phyloP scores from a whole-genome alignment of 1,140 invertebrate genomes.

The Macrosteles quadrilineatus region DNA sequence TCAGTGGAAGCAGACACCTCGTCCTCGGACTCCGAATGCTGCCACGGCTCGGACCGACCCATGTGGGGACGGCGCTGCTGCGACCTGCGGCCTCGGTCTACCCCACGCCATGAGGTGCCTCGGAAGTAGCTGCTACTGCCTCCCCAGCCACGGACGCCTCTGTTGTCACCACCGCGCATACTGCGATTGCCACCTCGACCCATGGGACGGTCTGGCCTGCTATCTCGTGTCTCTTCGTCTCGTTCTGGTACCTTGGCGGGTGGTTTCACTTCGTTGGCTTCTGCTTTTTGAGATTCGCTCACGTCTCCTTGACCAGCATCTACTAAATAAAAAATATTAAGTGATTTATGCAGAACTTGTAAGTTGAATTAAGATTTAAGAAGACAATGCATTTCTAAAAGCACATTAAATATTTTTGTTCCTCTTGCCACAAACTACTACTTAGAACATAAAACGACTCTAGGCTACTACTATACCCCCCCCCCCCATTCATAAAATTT shows the following conservation, averaged over 20 bases:
- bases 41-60: slow-evolving; percentile 47
- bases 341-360: no score
- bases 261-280: neutral
- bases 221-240: slow-evolving; percentile 4
- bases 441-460: no score
- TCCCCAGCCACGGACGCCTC: neutral
- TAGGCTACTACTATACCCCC: no score
- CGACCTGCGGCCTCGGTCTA: slow-evolving; percentile 37
- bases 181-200: slow-evolving; percentile 23
- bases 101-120: slow-evolving; percentile 16
- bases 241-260: neutral
- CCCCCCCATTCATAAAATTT: no score
- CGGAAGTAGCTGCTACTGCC: neutral
- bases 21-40: slow-evolving; percentile 62
- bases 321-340: slow-evolving; percentile 21
- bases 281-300: slow-evolving; percentile 13
- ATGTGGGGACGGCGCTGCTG: slow-evolving; percentile 37
- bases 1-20: slow-evolving; percentile 56
- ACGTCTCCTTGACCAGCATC: neutral
- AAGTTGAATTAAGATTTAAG: no score
- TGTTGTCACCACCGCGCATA: neutral
- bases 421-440: no score
- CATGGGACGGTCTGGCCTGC: slow-evolving; percentile 1
- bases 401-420: no score
- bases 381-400: no score